Evolutionary conservation across 2,797 vertebrate species (phyloP), one percentile per base, ranked within the genome.

Genomic region (Poeciliopsis infans): DNA sequence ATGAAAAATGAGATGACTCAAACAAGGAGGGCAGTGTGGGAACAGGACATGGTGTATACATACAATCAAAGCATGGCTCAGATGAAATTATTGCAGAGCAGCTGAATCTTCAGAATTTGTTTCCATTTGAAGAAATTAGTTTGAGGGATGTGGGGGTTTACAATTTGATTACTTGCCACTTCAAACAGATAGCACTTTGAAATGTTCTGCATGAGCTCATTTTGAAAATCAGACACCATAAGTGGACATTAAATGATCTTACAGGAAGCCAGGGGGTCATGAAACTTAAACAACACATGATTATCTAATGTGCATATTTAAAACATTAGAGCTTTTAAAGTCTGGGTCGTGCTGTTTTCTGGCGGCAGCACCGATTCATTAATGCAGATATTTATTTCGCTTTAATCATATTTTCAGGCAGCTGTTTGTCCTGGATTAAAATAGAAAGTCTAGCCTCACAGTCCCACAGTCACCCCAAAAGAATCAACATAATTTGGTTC

Each of bases 101-200:
- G 53, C 74, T 79, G 73, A 88, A 71, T 75, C 75, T 75, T 84
- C 39, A 55, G 5, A 84, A 77, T 78, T 64, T 78, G 39, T 87
- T 82, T 84, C 76, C 73, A 75, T 80, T 86, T 90, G 77, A 66
- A 86, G 83, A 86, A 28, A 75, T 4, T 3, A 41, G 68, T 76
- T 25, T 20, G 55, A 4, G 43, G 43, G 20, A n/a, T 66, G 18
- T 39, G 46, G 49, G 64, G 53, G 66, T 74, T 82, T 82, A 75
- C 79, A 86, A 90, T 90, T 64, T 0, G 53, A 92, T 91, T 87
- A 88, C 51, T 80, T 43, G 76, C 75, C 79, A 87, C 72, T 86
- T 82, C 7, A 80, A 69, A 87, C 78, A 76, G 45, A 23, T 79
- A 81, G 78, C 84, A 79, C 59, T 88, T 78, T 80, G 18, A 78